A percentile compares a stretch with the other conserved stretches of the same genome.
These are phyloP conservation scores for Blastomussa wellsi DNA, from an alignment of 92 coral and sea anemone species.

Conservation along the genomic window DNA sequence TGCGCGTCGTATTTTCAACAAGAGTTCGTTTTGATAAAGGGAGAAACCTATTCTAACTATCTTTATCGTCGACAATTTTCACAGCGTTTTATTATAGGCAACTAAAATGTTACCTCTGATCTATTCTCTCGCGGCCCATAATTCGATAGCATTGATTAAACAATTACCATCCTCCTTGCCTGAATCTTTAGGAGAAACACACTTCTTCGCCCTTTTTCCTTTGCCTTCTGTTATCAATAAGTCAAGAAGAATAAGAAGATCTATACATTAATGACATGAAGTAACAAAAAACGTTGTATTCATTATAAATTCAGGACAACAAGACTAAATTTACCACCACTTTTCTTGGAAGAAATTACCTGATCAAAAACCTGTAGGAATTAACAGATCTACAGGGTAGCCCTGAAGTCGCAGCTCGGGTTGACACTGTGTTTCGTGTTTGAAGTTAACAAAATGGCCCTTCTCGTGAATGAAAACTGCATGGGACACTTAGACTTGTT, in stretches of 20 bases:
- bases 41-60: too few relatives aligned
- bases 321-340: too few relatives aligned
- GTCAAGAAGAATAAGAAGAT: neutral
- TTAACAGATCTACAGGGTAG: neutral
- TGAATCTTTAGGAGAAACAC: neutral
- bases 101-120: neutral
- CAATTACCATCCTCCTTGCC: neutral
- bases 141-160: neutral
- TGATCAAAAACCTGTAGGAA: neutral
- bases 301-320: neutral
- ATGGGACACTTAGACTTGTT: neutral
- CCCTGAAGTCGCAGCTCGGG: too few relatives aligned
- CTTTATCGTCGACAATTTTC: too few relatives aligned
- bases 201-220: neutral
- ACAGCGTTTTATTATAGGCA: neutral
- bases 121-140: neutral
- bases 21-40: too few relatives aligned
- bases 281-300: neutral
- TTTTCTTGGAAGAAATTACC: neutral
- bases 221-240: neutral
- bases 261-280: neutral
- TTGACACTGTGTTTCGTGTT: neutral
- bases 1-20: too few relatives aligned
- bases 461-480: neutral
- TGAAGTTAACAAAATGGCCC: too few relatives aligned